Evolutionary conservation across 2,113 vertebrate genomes (phyloP).

Genomic region (Aspidoscelis tigris): DNA sequence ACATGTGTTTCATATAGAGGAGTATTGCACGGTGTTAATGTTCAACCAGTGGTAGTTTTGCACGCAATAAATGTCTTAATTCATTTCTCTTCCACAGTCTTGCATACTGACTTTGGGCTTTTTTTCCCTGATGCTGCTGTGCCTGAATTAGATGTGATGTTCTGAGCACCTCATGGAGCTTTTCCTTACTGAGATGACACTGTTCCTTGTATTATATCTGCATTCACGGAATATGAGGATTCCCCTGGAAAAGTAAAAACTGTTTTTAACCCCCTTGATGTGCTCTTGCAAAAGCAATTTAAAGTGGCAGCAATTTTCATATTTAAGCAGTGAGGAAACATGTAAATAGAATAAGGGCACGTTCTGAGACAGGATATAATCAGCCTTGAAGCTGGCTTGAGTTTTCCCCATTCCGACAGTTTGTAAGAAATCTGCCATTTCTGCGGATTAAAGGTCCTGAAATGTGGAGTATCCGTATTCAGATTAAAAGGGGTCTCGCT

Average conservation of each 20-base stretch:
- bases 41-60: conserved; percentile 18
- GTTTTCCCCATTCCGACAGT: too few species aligned
- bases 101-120: not conserved
- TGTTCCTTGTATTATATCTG: not conserved
- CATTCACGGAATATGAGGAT: not conserved
- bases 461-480: too few species aligned
- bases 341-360: not conserved
- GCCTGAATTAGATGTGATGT: not conserved
- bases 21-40: conserved; percentile 17
- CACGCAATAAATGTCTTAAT: conserved; percentile 19
- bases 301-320: not conserved
- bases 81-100: not conserved
- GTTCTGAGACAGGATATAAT: too few species aligned
- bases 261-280: not conserved
- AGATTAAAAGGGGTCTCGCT: too few species aligned
- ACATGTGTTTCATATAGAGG: conserved; percentile 11
- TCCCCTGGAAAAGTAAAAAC: not conserved
- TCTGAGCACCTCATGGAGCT: not conserved
- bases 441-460: too few species aligned
- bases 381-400: too few species aligned
- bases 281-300: not conserved
- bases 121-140: not conserved
- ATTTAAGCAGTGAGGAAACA: not conserved
- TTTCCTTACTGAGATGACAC: not conserved
- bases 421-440: too few species aligned